Evolutionary conservation across 2,888 invertebrate genomes (phyloP).

Genomic region (Sycophila texana): DNA sequence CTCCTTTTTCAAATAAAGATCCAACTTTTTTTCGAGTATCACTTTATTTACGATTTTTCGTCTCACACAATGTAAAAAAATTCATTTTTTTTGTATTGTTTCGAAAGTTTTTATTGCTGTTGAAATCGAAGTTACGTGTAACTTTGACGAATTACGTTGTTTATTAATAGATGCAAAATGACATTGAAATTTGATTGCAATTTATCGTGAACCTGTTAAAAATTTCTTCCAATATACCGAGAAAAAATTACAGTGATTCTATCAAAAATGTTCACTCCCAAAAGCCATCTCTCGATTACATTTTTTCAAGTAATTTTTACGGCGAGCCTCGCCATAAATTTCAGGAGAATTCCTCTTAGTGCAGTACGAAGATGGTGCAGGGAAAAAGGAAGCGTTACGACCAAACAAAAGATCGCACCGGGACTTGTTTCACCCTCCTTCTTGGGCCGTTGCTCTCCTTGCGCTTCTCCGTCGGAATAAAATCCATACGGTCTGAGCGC

Average conservation of each 20-base stretch:
- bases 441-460: slow-evolving; percentile 10
- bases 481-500: slow-evolving; percentile 67
- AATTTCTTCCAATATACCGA: too few relatives aligned
- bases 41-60: not conserved
- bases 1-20: slow-evolving; percentile 14
- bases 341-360: not conserved
- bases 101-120: not conserved
- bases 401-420: not conserved
- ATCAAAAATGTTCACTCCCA: too few relatives aligned
- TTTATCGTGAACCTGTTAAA: too few relatives aligned
- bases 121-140: not conserved
- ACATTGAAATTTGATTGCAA: too few relatives aligned
- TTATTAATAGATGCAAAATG: too few relatives aligned
- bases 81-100: not conserved
- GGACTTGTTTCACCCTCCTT: not conserved
- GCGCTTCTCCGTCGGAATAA: slow-evolving; percentile 61
- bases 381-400: not conserved
- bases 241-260: too few relatives aligned
- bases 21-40: slow-evolving; percentile 38
- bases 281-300: not conserved
- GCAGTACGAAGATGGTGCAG: too few relatives aligned
- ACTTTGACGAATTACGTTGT: too few relatives aligned
- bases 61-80: not conserved
- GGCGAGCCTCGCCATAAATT: not conserved
- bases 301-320: not conserved